Base-by-base conservation (phyloP, 2,113 vertebrate species). In the Steatornis caripensis region DNA sequence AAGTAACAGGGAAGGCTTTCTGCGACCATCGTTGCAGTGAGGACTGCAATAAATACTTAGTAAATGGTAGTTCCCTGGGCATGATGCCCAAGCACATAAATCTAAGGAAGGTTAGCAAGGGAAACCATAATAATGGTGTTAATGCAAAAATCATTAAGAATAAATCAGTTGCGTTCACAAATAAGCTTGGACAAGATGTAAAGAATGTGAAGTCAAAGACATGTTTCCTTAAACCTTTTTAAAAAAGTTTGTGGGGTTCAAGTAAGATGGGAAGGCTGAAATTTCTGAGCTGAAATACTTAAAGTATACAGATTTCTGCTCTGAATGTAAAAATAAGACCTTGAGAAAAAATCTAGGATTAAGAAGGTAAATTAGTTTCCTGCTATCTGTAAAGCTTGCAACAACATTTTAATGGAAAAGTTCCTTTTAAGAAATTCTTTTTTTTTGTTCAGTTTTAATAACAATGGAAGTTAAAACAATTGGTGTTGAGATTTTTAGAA, bases 11-110 rank as follows among this genome's bases (percentile, higher is more conserved):
- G 36, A 77, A 92, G 20, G 49, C 32, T 48, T 84, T n/a, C n/a
- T 62, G 54, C 36, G 16, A 68, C 60, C 45, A n/a, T 19, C 45
- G 36, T 15, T 0, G 0, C 34, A 57, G 10, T 9, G 12, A 58
- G 55, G 8, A 66, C 2, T 88, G 34, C 68, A 74, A 68, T 13
- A 49, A 43, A 36, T 48, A n/a, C 22, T 11, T 11, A 68, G 34
- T 46, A 61, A 71, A 55, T 1, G 10, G 26, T 23, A 74, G 15
- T 22, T 86, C 37, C 13, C 46, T 9, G 3, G 19, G 12, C 32
- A 17, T 76, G 30, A 84, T 1, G 2, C 60, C 54, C 21, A 87
- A 89, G 58, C 18, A 55, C 19, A 43, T 26, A 72, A 77, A 93
- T 41, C 36, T 51, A 15, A 77, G 36, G 26, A 84, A 77, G 77